Evolutionary conservation across 2,888 invertebrate species (phyloP), one percentile per base, ranked within the genome.

Genomic region (Netelia fuscicornis): DNA sequence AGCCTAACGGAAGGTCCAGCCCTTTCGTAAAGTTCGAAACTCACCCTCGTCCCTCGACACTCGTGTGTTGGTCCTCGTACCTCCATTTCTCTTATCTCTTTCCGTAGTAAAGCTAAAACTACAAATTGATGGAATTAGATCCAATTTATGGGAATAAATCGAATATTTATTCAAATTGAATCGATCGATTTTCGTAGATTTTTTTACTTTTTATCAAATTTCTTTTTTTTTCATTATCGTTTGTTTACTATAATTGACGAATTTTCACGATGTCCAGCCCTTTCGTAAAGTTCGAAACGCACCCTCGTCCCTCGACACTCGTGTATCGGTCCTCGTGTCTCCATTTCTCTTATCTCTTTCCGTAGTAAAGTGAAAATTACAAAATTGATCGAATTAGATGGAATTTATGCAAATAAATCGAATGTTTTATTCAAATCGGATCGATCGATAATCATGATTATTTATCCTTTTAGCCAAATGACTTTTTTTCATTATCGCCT

Each of bases 1-100:
- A 80, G 56, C 58, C 42, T 70, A 37, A 62, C 60, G 56, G 79
- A n/a, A 23, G 74, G 37, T 58, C 20, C 79, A 64, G 20, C 48
- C 17, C 68, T 74, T 74, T n/a, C 44, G 17, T 6, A 48, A 44
- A 70, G 17, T 60, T 48, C 44, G n/a, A 42, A 60, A 71, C 56
- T 30, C 70, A 48, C 44, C 17, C 10, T 25, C 17, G 37, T 68
- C 52, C 25, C n/a, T 56, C 10, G 9, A 13, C 20, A 13, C n/a
- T 5, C 17, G 8, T 56, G 56, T 11, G 11, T 48, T 13, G 10
- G 13, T 48, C 48, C 13, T 48, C 48, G 10, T 48, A 3, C 11
- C 11, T 37, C 1, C 68, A 8, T 67, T 23, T 67, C 42, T n/a
- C 23, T 20, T 20, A 17, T 67, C 20, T 10, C 9, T 20, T 11